A percentile compares a stretch with the other conserved stretches of the same genome.
These are phyloP conservation scores for Rallus limicola DNA, from an alignment of 2,113 vertebrate genomes.

Conservation along the genomic window DNA sequence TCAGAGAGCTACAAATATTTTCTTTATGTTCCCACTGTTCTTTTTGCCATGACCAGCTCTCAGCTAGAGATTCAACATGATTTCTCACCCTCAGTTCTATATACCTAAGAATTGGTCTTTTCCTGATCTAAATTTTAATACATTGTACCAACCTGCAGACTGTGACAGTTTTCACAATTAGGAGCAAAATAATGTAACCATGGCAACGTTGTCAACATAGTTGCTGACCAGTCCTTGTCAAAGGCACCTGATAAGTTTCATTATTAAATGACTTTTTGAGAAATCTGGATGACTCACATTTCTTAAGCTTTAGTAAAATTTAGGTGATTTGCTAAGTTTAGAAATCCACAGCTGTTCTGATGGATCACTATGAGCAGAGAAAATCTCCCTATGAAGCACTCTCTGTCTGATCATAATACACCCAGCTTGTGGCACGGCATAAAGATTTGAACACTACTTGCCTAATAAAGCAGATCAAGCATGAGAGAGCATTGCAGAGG, in stretches of 20 bases:
- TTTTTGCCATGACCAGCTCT: not conserved
- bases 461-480: not conserved
- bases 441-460: not conserved
- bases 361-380: not conserved
- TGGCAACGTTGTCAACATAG: not conserved
- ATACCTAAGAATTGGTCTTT: not conserved
- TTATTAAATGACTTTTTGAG: not conserved
- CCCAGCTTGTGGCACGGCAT: not conserved
- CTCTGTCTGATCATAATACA: not conserved
- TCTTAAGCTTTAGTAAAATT: not conserved
- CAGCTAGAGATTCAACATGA: not conserved
- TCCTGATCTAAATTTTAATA: not conserved
- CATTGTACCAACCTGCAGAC: not conserved
- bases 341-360: not conserved
- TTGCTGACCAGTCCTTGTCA: not conserved
- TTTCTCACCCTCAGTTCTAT: not conserved
- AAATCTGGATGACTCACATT: not conserved
- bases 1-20: not conserved
- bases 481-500: not conserved
- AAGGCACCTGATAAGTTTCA: not conserved
- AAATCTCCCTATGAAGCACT: not conserved
- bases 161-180: not conserved
- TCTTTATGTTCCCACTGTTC: not conserved
- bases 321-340: constrained; percentile 11
- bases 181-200: not conserved